phyloP scores from a whole-genome alignment of 1,140 invertebrate species.

The Monomorium pharaonis region DNA sequence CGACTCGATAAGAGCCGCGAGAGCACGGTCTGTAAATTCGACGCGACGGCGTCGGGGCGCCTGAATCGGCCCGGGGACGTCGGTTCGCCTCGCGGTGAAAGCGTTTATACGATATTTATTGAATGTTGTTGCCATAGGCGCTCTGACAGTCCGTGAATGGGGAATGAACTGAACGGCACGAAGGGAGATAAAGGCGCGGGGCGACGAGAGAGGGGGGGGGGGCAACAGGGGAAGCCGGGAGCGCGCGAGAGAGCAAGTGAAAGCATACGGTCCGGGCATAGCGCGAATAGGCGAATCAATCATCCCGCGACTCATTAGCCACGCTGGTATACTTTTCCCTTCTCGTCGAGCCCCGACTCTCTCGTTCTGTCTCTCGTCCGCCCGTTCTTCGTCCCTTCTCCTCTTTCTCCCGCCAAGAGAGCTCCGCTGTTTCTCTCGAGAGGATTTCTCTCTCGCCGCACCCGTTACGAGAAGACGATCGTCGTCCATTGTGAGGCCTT shows the following conservation, averaged over 20 bases:
- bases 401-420: not conserved
- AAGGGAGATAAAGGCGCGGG: slow-evolving; percentile 74
- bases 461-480: slow-evolving; percentile 37
- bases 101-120: slow-evolving; percentile 75
- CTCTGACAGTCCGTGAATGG: slow-evolving; percentile 75
- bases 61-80: slow-evolving; percentile 63
- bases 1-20: slow-evolving; percentile 2
- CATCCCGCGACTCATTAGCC: slow-evolving; percentile 83
- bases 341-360: slow-evolving; percentile 42
- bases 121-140: slow-evolving; percentile 68
- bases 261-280: slow-evolving; percentile 74
- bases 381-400: slow-evolving; percentile 13
- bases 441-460: slow-evolving; percentile 44
- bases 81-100: slow-evolving; percentile 65
- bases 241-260: slow-evolving; percentile 75
- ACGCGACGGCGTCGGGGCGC: slow-evolving; percentile 47
- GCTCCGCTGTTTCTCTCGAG: slow-evolving; percentile 43
- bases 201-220: not conserved
- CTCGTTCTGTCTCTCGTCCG: slow-evolving; percentile 50
- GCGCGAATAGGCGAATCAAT: slow-evolving; percentile 81
- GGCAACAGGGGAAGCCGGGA: slow-evolving; percentile 34
- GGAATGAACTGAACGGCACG: slow-evolving; percentile 75
- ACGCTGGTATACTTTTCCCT: slow-evolving; percentile 70
- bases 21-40: slow-evolving; percentile 58
- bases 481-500: not conserved